Percentiles rank a stretch among this genome's conserved stretches.
Evolutionary conservation across 2,888 invertebrate genomes (phyloP).

Genomic region (Hydropsyche betteni): DNA sequence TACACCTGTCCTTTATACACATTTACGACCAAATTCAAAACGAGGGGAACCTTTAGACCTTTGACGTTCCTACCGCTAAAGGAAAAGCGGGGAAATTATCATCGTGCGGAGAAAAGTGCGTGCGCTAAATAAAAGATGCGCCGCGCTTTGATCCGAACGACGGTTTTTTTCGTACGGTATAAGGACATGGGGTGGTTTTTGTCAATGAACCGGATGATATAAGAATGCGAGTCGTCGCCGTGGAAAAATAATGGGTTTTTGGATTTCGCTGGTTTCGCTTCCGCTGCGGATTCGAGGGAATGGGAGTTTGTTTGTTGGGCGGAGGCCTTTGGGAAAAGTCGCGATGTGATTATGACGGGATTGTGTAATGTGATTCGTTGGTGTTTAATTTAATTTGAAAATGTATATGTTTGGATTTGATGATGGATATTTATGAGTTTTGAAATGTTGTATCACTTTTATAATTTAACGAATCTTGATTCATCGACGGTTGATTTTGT

Average conservation of each 20-base stretch:
- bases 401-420: too few relatives aligned
- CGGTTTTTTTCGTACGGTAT: slow-evolving; percentile 36
- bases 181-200: slow-evolving; percentile 42
- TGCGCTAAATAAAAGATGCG: slow-evolving; percentile 35
- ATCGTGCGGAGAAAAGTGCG: slow-evolving; percentile 13
- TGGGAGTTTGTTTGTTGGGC: too few relatives aligned
- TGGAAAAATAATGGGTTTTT: slow-evolving; percentile 48
- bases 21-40: slow-evolving; percentile 1
- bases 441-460: too few relatives aligned
- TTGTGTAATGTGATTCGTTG: too few relatives aligned
- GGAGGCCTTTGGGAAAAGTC: too few relatives aligned
- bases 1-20: slow-evolving; percentile 37
- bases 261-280: not conserved
- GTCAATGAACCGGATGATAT: slow-evolving; percentile 50
- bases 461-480: too few relatives aligned
- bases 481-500: too few relatives aligned
- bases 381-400: too few relatives aligned
- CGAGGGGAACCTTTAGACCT: slow-evolving; percentile 39
- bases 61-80: slow-evolving; percentile 31
- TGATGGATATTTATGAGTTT: too few relatives aligned
- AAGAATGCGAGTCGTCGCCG: slow-evolving; percentile 45
- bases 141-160: slow-evolving; percentile 42
- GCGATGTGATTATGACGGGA: too few relatives aligned
- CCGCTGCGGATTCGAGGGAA: not conserved
- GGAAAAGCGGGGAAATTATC: slow-evolving; percentile 41